Conservation (phyloP, 2,888 invertebrate species). For the Oxyteleia sp. region DNA sequence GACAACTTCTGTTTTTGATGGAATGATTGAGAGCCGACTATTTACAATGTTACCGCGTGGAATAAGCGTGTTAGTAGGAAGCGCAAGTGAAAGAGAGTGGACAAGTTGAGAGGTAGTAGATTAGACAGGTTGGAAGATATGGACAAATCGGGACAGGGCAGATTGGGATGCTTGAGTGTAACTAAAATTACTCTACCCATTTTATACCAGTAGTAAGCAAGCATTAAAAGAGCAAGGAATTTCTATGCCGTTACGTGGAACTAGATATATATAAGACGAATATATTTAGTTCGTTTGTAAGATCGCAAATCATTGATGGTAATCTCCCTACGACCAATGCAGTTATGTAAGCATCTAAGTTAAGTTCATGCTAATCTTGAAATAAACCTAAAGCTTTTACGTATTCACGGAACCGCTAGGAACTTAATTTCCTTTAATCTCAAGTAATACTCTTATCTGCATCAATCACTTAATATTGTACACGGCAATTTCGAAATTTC, state of each 20-base stretch:
- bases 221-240: constrained; percentile 54
- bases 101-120: constrained; percentile 46
- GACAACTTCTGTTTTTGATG: constrained; percentile 28
- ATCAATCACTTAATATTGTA: constrained; percentile 20
- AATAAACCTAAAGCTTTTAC: constrained; percentile 15
- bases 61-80: constrained; percentile 53
- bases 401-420: constrained; percentile 2
- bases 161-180: constrained; percentile 43
- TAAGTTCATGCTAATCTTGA: constrained; percentile 36
- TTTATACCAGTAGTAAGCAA: constrained; percentile 37
- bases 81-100: constrained; percentile 30
- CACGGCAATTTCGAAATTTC: background rate
- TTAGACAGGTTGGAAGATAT: constrained; percentile 61
- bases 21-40: constrained; percentile 43
- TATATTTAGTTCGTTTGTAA: constrained; percentile 58
- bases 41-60: constrained; percentile 21
- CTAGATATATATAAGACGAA: constrained; percentile 45
- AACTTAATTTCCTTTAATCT: constrained; percentile 40
- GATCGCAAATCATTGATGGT: constrained; percentile 56
- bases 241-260: constrained; percentile 44
- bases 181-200: constrained; percentile 53
- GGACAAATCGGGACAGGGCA: constrained; percentile 55
- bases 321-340: constrained; percentile 32
- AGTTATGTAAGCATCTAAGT: constrained; percentile 51
- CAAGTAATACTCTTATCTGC: constrained; percentile 6